phyloP scores from a whole-genome alignment of 2,797 vertebrate species.

The Yasuhikotakia modesta region DNA sequence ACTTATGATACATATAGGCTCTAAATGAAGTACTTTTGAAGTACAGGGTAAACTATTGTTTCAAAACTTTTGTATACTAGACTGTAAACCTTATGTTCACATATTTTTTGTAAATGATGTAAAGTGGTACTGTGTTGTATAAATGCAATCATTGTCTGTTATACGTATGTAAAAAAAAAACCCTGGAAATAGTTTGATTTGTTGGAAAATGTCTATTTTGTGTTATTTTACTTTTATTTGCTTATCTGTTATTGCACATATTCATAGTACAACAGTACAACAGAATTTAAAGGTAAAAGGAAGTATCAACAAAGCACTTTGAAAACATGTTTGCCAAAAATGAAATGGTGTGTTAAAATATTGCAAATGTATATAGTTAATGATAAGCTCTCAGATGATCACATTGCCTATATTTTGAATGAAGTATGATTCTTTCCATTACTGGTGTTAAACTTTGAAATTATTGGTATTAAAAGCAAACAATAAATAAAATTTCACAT shows the following conservation, averaged over 20 bases:
- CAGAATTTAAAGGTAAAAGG: not conserved
- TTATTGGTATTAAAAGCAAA: too few relatives aligned
- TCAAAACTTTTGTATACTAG: too few relatives aligned
- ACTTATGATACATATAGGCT: too few relatives aligned
- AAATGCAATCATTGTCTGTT: conserved; percentile 3
- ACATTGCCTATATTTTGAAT: too few relatives aligned
- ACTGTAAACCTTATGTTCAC: not conserved
- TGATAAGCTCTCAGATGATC: too few relatives aligned
- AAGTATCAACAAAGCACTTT: not conserved
- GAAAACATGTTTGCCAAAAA: not conserved
- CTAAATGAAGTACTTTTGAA: too few relatives aligned
- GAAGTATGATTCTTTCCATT: too few relatives aligned
- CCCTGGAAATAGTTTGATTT: not conserved
- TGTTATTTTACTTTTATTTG: not conserved
- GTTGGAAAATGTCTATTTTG: not conserved
- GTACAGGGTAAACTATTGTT: too few relatives aligned
- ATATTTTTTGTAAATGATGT: conserved; percentile 23
- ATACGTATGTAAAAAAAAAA: not conserved
- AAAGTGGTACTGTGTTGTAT: conserved; percentile 12
- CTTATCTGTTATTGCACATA: not conserved
- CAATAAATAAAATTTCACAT: too few relatives aligned
- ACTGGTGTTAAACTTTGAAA: too few relatives aligned
- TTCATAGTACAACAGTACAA: not conserved
- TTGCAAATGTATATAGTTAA: too few relatives aligned
- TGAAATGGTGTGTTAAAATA: too few relatives aligned